Percentiles rank a stretch among this genome's conserved stretches.
These are phyloP conservation scores for Pseudochaenichthys georgianus DNA, from an alignment of 2,797 vertebrate genomes.

Conservation along the genomic window DNA sequence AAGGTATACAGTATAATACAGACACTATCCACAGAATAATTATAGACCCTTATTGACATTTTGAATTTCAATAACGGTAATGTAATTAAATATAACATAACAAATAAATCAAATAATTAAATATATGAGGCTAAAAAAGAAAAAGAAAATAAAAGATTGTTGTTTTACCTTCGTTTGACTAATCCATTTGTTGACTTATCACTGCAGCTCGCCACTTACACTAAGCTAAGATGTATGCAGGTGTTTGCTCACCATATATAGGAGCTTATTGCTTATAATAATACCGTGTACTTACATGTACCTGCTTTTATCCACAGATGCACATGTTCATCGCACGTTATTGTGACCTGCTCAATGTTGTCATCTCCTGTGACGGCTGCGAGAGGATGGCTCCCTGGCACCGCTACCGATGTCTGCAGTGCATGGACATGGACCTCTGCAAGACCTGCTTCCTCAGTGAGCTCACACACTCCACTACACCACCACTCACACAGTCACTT, in stretches of 20 bases:
- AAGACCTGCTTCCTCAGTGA: slow-evolving; percentile 98
- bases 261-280: background rate
- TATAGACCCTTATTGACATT: too few species aligned
- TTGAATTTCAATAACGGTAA: too few species aligned
- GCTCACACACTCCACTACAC: slow-evolving; percentile 30
- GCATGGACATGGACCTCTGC: slow-evolving; percentile 98
- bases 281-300: background rate
- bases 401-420: slow-evolving; percentile 96
- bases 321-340: slow-evolving; percentile 99
- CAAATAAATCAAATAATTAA: too few species aligned
- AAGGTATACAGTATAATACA: too few species aligned
- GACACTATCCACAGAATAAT: too few species aligned
- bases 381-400: slow-evolving; percentile 97
- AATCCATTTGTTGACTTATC: too few species aligned
- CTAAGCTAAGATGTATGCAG: background rate
- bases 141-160: too few species aligned
- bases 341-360: slow-evolving; percentile 95
- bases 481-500: background rate
- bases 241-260: background rate
- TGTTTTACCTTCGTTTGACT: too few species aligned
- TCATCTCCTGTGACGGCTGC: slow-evolving; percentile 97
- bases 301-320: slow-evolving; percentile 85
- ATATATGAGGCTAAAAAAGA: too few species aligned
- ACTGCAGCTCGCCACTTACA: too few species aligned
- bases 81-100: too few species aligned